phyloP scores from a whole-genome alignment of 1,140 invertebrate species.

The Procambarus clarkii region DNA sequence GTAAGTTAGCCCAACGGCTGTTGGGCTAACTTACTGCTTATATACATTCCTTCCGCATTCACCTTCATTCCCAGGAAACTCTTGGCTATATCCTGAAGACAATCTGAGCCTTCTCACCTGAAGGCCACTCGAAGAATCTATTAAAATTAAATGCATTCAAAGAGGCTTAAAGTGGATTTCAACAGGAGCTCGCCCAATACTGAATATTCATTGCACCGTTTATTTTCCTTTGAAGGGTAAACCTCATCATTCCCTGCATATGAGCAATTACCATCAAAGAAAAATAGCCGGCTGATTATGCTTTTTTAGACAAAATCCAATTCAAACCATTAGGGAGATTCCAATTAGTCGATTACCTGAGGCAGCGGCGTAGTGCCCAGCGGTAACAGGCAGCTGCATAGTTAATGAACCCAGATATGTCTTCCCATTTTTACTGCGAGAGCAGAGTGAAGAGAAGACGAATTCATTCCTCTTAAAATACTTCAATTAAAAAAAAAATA shows the following conservation, averaged over 20 bases:
- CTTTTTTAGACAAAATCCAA: constrained; percentile 10
- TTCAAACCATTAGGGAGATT: not conserved
- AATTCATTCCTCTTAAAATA: not conserved
- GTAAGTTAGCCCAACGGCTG: too few species aligned
- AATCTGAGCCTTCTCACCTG: too few species aligned
- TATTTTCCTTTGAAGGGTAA: constrained; percentile 5
- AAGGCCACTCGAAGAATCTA: too few species aligned
- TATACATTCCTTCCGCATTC: too few species aligned
- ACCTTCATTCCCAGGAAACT: too few species aligned
- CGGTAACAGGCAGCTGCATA: constrained; percentile 3
- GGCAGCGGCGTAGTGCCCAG: not conserved
- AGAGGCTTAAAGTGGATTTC: not conserved
- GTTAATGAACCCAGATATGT: constrained; percentile 20
- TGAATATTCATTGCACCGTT: constrained; percentile 1
- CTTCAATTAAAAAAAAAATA: not conserved
- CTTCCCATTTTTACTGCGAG: not conserved
- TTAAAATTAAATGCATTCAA: too few species aligned
- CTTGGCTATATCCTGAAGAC: too few species aligned
- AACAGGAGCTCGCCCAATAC: not conserved
- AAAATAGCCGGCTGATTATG: constrained; percentile 5
- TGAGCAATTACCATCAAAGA: constrained; percentile 18
- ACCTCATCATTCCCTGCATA: not conserved
- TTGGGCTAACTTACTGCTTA: too few species aligned
- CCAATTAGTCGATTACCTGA: constrained; percentile 9
- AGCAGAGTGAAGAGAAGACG: too few species aligned